Evolutionary conservation across 2,113 vertebrate genomes (phyloP).

Genomic region (Reinhardtius hippoglossoides): DNA sequence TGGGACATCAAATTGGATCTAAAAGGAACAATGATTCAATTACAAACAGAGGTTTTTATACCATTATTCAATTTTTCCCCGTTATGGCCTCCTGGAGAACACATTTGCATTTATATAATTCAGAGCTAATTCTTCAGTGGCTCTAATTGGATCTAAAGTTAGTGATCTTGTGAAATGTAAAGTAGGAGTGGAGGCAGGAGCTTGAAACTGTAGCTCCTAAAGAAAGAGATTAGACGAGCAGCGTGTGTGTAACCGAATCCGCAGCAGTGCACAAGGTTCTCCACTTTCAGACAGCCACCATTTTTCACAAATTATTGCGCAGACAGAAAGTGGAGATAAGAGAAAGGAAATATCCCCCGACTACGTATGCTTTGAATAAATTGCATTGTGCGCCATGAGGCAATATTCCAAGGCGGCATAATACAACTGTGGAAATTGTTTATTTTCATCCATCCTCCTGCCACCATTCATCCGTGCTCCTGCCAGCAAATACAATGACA

Average conservation of each 20-base stretch:
- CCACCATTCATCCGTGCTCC: conserved; percentile 64
- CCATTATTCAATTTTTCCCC: conserved; percentile 61
- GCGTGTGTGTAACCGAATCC: not conserved
- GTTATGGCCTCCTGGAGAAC: conserved; percentile 42
- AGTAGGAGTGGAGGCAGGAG: conserved; percentile 7
- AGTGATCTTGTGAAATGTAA: conserved; percentile 52
- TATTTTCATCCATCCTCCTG: conserved; percentile 68
- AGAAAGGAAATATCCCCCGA: conserved; percentile 39
- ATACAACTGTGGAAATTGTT: conserved; percentile 71
- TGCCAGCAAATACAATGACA: conserved; percentile 75
- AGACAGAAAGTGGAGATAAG: conserved; percentile 12
- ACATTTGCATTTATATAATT: conserved; percentile 60
- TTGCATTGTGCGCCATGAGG: conserved; percentile 58
- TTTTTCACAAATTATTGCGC: conserved; percentile 41
- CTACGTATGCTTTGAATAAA: conserved; percentile 56
- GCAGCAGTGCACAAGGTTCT: conserved; percentile 25
- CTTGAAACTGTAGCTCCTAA: conserved; percentile 14
- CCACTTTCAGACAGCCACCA: conserved; percentile 13
- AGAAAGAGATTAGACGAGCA: conserved; percentile 7
- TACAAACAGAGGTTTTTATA: conserved; percentile 40
- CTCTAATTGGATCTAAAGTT: conserved; percentile 78
- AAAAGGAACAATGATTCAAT: conserved; percentile 37
- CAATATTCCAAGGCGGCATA: conserved; percentile 65
- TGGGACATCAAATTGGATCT: conserved; percentile 17
- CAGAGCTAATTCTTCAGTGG: conserved; percentile 36